A percentile compares a stretch with the other conserved stretches of the same genome.
Evolutionary conservation across 2,113 vertebrate genomes (phyloP).

Genomic region (Proteles cristata): DNA sequence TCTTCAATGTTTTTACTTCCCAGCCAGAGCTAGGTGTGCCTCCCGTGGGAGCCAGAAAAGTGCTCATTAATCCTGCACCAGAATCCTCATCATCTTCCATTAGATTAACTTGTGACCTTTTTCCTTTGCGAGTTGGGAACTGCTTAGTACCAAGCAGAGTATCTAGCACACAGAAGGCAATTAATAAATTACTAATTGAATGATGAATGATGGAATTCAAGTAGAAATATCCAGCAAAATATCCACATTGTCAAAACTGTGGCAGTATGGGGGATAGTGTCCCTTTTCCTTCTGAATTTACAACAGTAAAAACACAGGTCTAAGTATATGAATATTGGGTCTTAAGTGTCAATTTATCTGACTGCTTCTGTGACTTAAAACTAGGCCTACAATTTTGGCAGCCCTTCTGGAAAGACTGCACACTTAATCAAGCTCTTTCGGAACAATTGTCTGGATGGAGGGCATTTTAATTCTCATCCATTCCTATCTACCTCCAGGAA

Average conservation of each 20-base stretch:
- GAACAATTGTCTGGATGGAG: background rate
- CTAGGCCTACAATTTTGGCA: slow-evolving; percentile 42
- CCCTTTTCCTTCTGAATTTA: background rate
- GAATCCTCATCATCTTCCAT: background rate
- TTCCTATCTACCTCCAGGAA: slow-evolving; percentile 32
- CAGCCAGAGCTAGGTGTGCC: background rate
- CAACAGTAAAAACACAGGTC: background rate
- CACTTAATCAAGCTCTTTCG: slow-evolving; percentile 56
- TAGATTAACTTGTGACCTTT: background rate
- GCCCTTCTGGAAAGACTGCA: slow-evolving; percentile 46
- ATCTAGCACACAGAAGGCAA: background rate
- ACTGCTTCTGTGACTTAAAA: slow-evolving; percentile 37
- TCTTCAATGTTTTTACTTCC: background rate
- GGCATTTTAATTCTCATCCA: slow-evolving; percentile 47
- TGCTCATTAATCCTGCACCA: background rate
- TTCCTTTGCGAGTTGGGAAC: background rate
- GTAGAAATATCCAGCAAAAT: background rate
- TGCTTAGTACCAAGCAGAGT: background rate
- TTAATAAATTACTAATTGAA: background rate
- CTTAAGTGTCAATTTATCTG: slow-evolving; percentile 34
- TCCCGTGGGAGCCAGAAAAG: background rate
- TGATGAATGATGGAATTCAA: background rate
- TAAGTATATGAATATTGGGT: slow-evolving; percentile 42
- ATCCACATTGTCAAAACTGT: background rate
- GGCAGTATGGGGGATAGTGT: background rate